Evolutionary conservation across 2,113 vertebrate genomes (phyloP).

Genomic region (Elephantulus edwardii): DNA sequence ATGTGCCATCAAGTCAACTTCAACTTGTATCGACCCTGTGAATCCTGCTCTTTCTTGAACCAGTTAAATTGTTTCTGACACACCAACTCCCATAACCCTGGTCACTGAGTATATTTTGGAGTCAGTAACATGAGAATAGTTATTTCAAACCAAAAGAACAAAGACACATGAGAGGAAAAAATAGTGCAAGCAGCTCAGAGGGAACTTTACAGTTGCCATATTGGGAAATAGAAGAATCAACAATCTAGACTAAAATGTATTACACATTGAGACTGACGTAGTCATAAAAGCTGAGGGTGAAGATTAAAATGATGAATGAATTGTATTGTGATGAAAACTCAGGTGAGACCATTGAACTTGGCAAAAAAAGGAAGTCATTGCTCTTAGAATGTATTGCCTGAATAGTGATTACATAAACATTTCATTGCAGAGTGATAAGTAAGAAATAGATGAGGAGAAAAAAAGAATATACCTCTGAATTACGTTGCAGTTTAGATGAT

Average conservation of each 20-base stretch:
- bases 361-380: not conserved
- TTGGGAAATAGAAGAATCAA: not conserved
- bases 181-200: not conserved
- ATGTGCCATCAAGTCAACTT: no score
- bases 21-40: no score
- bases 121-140: not conserved
- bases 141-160: conserved; percentile 6
- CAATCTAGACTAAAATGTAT: not conserved
- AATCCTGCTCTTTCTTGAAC: no score
- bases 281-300: not conserved
- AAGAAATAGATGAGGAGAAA: not conserved
- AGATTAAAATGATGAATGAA: not conserved
- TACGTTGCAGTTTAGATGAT: not conserved
- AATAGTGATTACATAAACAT: not conserved
- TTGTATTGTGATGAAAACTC: not conserved
- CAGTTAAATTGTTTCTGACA: no score
- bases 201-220: not conserved
- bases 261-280: not conserved
- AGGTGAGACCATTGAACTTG: not conserved
- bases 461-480: not conserved
- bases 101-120: not conserved
- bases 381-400: not conserved
- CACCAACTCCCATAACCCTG: no score
- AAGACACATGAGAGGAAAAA: not conserved
- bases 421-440: not conserved